phyloP scores from a whole-genome alignment of 2,113 vertebrate genomes.

The Hemicordylus capensis region DNA sequence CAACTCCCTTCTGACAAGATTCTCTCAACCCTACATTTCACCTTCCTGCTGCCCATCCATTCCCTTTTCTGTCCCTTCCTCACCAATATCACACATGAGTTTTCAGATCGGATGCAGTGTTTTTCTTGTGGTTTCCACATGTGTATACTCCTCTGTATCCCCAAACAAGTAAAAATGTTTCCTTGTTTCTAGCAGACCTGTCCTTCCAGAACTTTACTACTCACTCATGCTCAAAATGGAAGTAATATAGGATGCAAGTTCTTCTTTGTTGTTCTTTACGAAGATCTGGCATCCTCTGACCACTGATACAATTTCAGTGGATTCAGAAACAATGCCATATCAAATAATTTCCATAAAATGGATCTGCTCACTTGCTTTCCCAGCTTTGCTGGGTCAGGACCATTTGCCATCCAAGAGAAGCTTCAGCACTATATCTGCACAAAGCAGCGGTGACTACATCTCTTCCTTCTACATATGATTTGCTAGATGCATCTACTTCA shows the following conservation, averaged over 20 bases:
- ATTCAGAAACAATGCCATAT: not conserved
- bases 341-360: constrained; percentile 1
- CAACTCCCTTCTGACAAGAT: too few species aligned
- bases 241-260: not conserved
- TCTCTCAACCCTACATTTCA: too few species aligned
- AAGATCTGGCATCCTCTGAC: not conserved
- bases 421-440: not conserved
- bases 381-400: constrained; percentile 13
- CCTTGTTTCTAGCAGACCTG: not conserved
- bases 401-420: not conserved
- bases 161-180: too few species aligned
- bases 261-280: not conserved
- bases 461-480: not conserved
- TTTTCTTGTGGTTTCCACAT: too few species aligned
- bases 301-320: not conserved
- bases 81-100: too few species aligned
- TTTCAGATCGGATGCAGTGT: too few species aligned
- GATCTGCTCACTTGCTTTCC: not conserved
- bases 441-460: not conserved
- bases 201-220: not conserved
- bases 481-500: constrained; percentile 40
- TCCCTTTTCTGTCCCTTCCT: too few species aligned
- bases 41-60: too few species aligned
- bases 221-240: not conserved
- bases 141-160: not conserved